Conservation (phyloP, 2,797 vertebrate genomes). For the Tapera naevia region DNA sequence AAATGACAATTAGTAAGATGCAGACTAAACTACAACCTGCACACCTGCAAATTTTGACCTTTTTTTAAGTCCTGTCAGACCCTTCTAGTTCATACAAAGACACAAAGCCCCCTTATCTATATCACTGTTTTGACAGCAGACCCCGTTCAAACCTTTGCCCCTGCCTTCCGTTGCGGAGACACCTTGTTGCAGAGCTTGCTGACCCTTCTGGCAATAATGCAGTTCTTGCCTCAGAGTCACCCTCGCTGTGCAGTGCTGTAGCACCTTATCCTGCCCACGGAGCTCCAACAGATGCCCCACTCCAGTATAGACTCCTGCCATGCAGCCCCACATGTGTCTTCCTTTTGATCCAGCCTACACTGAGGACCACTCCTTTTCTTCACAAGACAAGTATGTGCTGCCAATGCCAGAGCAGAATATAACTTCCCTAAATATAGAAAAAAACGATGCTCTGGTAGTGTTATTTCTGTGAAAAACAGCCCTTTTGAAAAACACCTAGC, state of each 20-base stretch:
- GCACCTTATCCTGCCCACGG: fast-evolving
- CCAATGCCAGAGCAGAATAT: neutral
- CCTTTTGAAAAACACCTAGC: neutral
- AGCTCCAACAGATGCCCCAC: neutral
- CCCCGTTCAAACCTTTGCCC: neutral
- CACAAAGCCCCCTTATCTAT: neutral
- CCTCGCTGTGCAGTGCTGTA: fast-evolving
- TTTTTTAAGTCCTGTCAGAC: neutral
- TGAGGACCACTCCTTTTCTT: neutral
- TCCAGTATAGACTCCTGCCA: neutral
- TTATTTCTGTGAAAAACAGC: neutral
- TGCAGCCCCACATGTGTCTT: fast-evolving
- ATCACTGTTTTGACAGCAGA: neutral
- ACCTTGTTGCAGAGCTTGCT: neutral
- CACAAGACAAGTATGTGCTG: neutral
- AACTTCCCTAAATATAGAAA: neutral
- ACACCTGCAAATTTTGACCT: neutral
- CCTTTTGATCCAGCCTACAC: neutral
- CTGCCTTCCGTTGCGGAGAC: neutral
- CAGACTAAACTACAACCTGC: neutral
- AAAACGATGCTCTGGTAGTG: neutral
- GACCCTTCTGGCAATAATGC: fast-evolving
- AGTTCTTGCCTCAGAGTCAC: neutral
- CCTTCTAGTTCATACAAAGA: neutral
- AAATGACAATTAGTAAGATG: neutral